A percentile compares a stretch with the other conserved stretches of the same genome.
Conservation (phyloP, 2,113 vertebrate genomes). For the Caretta caretta region DNA sequence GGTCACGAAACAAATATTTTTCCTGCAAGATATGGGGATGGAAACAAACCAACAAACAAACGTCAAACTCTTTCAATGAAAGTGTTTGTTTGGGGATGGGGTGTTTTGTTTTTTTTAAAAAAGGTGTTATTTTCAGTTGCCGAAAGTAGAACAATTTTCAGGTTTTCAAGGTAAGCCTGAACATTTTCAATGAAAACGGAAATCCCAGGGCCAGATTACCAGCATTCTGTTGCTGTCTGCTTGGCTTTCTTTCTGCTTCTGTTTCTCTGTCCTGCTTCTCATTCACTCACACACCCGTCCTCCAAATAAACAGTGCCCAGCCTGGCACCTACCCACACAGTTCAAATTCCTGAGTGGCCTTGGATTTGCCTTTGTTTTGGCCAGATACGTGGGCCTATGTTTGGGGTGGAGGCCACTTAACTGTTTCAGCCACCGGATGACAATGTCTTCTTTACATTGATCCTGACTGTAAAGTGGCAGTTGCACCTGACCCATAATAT, state of each 20-base stretch:
- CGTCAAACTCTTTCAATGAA: neutral
- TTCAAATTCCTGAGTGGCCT: too few relatives aligned
- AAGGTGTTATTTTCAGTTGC: neutral
- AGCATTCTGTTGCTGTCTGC: too few relatives aligned
- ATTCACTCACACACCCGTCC: too few relatives aligned
- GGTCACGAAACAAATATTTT: neutral
- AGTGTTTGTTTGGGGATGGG: neutral
- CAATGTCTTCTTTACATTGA: neutral
- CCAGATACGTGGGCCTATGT: too few relatives aligned
- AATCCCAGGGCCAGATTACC: neutral
- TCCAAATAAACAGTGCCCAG: too few relatives aligned
- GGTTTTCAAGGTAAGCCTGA: neutral
- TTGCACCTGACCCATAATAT: neutral
- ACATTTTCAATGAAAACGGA: neutral
- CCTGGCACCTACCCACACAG: too few relatives aligned
- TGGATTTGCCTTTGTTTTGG: too few relatives aligned
- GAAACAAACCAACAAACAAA: accelerated
- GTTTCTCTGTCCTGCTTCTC: too few relatives aligned
- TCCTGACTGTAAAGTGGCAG: neutral
- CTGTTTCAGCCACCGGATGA: neutral
- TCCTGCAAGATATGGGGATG: neutral
- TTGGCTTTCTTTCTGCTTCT: too few relatives aligned
- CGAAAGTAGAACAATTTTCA: neutral
- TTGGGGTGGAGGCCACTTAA: too few relatives aligned
- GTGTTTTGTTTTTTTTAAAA: neutral